Evolutionary conservation across 2,113 vertebrate genomes (phyloP).

Genomic region (Otis tarda): DNA sequence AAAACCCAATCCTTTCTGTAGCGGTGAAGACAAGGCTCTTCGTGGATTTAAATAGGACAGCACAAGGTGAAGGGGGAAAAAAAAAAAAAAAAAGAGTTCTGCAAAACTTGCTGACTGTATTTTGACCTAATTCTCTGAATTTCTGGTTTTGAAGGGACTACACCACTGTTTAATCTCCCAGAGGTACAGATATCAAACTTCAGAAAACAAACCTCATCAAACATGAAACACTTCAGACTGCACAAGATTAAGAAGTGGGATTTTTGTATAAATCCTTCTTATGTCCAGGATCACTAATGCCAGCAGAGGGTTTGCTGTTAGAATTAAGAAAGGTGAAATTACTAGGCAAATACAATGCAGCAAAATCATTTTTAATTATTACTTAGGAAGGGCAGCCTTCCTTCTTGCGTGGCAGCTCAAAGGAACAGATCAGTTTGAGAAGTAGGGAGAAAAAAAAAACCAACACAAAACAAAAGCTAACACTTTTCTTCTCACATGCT

Average conservation of each 20-base stretch:
- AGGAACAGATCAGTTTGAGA: neutral
- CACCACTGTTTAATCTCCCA: neutral
- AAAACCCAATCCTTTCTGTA: neutral
- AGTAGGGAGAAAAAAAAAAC: neutral
- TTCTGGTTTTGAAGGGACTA: neutral
- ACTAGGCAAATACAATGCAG: neutral
- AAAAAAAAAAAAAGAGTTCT: neutral
- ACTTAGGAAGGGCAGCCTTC: neutral
- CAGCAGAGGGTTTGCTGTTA: constrained; percentile 1
- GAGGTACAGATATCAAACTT: neutral
- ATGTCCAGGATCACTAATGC: constrained; percentile 3
- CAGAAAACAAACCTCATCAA: constrained; percentile 41
- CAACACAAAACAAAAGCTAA: neutral
- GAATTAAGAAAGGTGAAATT: neutral
- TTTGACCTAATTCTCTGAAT: neutral
- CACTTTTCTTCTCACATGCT: neutral
- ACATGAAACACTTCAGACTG: neutral
- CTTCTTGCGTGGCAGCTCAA: neutral
- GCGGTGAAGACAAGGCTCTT: neutral
- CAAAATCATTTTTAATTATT: neutral
- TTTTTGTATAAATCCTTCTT: constrained; percentile 35
- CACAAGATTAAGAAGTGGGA: constrained; percentile 11
- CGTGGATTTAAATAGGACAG: neutral
- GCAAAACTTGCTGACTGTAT: neutral
- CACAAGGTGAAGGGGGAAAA: neutral